Evolutionary conservation across 2,888 invertebrate species (phyloP).

Genomic region (Acanthosoma haemorrhoidale): DNA sequence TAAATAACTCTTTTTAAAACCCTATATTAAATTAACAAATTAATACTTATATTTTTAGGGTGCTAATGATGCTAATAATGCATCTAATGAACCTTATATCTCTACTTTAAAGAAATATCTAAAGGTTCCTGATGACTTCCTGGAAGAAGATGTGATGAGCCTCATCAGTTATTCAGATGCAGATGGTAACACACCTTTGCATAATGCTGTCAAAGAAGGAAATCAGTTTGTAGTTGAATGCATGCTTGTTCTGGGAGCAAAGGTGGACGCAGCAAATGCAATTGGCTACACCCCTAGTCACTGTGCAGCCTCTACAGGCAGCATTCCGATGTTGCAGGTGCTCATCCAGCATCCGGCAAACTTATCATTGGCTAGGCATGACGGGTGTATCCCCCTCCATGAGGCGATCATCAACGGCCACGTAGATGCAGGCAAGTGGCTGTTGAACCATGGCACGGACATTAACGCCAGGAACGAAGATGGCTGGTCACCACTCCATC

Average conservation of each 20-base stretch:
- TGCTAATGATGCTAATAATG: background rate
- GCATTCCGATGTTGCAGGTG: background rate
- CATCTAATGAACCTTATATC: background rate
- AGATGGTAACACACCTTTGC: background rate
- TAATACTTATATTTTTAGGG: background rate
- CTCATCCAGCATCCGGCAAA: background rate
- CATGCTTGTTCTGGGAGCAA: background rate
- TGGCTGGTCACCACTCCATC: background rate
- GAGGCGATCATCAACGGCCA: background rate
- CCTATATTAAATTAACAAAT: too few relatives aligned
- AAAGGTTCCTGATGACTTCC: background rate
- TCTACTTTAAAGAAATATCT: background rate
- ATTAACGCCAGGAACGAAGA: background rate
- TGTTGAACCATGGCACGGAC: background rate
- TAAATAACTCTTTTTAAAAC: too few relatives aligned
- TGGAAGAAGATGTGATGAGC: background rate
- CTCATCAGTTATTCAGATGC: background rate
- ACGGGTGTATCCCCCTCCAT: background rate
- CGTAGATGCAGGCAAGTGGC: background rate
- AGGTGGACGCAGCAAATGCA: background rate
- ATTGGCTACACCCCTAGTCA: background rate
- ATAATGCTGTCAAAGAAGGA: background rate
- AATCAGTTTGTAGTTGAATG: background rate
- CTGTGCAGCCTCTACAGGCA: background rate
- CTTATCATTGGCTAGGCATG: background rate